Evolutionary conservation across 2,888 invertebrate genomes (phyloP).

Genomic region (Euproctis similis): DNA sequence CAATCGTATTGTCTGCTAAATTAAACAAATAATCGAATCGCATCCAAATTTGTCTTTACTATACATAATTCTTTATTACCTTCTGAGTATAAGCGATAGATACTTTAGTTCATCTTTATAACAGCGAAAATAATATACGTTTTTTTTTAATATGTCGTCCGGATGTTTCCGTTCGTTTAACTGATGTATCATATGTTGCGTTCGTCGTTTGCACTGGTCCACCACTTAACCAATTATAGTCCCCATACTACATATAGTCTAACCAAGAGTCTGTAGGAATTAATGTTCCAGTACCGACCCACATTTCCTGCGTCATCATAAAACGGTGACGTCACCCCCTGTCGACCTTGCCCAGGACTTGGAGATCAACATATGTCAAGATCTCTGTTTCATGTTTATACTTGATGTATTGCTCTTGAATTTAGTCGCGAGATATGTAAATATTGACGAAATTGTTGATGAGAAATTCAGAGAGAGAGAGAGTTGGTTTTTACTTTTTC

Average conservation of each 20-base stretch:
- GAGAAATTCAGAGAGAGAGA: no score
- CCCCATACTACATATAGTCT: slow-evolving; percentile 35
- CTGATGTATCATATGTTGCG: slow-evolving; percentile 16
- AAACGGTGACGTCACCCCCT: slow-evolving; percentile 53
- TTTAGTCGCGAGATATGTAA: no score
- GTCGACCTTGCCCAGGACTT: slow-evolving; percentile 56
- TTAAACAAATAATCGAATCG: slow-evolving; percentile 7
- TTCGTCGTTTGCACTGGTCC: slow-evolving; percentile 21
- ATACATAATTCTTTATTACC: not conserved
- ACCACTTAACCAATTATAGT: slow-evolving; percentile 59
- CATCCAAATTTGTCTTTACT: slow-evolving; percentile 12
- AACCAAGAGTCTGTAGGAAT: slow-evolving; percentile 6
- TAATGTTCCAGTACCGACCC: slow-evolving; percentile 29
- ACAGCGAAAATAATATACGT: no score
- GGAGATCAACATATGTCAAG: slow-evolving; percentile 38
- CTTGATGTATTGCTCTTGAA: no score
- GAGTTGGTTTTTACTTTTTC: no score
- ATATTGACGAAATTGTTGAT: no score
- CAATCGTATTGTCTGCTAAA: slow-evolving; percentile 35
- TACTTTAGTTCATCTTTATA: no score
- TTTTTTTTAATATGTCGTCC: slow-evolving; percentile 38
- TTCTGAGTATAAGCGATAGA: no score
- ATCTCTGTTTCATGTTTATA: slow-evolving; percentile 48
- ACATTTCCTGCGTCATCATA: slow-evolving; percentile 55
- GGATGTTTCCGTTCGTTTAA: slow-evolving; percentile 36